Base-by-base conservation (phyloP, 1,140 invertebrate genomes). In the Diorhabda elongata region DNA sequence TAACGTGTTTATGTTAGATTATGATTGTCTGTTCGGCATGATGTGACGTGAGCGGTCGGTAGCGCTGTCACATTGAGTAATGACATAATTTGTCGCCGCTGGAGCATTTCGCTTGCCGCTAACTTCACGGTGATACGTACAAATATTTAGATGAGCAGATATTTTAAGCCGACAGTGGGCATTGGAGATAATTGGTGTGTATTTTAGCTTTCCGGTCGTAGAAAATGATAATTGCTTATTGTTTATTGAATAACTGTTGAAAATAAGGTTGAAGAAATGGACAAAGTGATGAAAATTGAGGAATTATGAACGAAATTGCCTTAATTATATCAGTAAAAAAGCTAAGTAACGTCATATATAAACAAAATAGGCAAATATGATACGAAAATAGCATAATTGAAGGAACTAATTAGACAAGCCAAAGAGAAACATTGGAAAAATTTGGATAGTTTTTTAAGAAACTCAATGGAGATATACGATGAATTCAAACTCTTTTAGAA, bases 61-160 rank as follows among this genome's bases (percentile, higher is more conserved):
- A 71, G 70, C 64, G 59, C 9, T 65, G 72, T 71, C 69, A 69
- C 62, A 69, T 67, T 71, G 60, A 73, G 69, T 73, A 73, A 73
- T 71, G 72, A 73, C 69, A 71, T 69, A 73, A 73, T 73, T 73
- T 73, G 72, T 73, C 72, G 72, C 64, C 65, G 66, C 66, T 70
- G 68, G 67, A 66, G 66, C 47, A 52, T 52, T 52, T 52, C 47
- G 47, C 47, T 6, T 52, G 47, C 64, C 59, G 62, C 69, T 64
- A 73, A 72, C 69, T 71, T 47, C 67, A 66, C 68, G 47, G 6
- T 52, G 47, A 9, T 4, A 42, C 52, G 44, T 72, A 70, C 70
- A 72, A 72, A 72, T 72, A 67, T 59, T 43, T n/a, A n/a, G n/a
- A 52, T n/a, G 47, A 52, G 45, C 57, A 52, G 42, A 67, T 71